Conservation (phyloP, 2,797 vertebrate genomes). For the Eleutherodactylus coqui region DNA sequence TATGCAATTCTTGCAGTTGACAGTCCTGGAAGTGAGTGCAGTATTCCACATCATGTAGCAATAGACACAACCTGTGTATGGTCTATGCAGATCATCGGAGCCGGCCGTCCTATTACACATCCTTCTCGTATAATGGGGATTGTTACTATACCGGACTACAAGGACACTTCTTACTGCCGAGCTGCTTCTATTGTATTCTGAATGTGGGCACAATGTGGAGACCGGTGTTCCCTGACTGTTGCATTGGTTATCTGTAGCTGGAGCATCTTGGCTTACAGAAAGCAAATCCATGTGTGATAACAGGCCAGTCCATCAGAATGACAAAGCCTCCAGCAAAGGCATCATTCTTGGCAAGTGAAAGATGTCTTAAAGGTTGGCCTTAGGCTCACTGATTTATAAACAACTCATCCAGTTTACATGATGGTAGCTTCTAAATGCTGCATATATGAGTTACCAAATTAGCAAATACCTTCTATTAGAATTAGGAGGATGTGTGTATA, state of each 20-base stretch:
- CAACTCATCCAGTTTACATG: conserved; percentile 1
- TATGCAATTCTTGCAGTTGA: no score
- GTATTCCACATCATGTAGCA: neutral
- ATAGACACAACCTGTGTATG: neutral
- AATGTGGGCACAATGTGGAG: neutral
- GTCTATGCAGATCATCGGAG: neutral
- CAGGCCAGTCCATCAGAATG: conserved; percentile 44
- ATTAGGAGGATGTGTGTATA: conserved; percentile 8
- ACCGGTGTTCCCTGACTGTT: neutral
- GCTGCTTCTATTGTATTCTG: neutral
- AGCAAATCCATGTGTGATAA: conserved; percentile 21
- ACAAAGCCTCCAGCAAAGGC: conserved; percentile 35
- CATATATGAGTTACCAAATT: neutral
- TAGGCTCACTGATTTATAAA: neutral
- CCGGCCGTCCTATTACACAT: neutral
- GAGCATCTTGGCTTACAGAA: neutral
- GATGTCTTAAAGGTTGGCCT: conserved; percentile 24
- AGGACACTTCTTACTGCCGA: neutral
- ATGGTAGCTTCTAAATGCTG: neutral
- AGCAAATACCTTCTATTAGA: neutral
- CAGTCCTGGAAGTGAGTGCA: neutral
- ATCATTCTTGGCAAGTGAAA: neutral
- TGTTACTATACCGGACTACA: neutral
- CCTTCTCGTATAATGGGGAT: neutral
- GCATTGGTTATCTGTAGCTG: conserved; percentile 20